These are phyloP conservation scores for Pseudorasbora parva DNA, from an alignment of 2,113 vertebrate species.

Conservation along the genomic window DNA sequence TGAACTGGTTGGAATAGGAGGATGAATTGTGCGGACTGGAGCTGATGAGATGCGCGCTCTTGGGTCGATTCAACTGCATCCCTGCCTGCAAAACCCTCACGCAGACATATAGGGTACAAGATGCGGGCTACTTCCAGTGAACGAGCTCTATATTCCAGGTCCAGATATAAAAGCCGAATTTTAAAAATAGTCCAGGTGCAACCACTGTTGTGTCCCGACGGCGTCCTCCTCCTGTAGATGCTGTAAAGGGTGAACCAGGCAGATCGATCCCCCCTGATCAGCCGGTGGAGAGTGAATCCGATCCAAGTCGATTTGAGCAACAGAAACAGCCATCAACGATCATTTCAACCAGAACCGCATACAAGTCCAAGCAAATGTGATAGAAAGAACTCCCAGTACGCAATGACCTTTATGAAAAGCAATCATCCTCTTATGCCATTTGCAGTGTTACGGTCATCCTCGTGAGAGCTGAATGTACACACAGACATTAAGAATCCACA, in stretches of 20 bases:
- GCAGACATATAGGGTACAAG: conserved; percentile 49
- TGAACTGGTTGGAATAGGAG: conserved; percentile 75
- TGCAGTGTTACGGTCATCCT: neutral
- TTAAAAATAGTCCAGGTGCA: conserved; percentile 17
- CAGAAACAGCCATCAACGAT: conserved; percentile 67
- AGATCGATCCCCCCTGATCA: conserved; percentile 46
- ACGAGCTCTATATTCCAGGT: conserved; percentile 44
- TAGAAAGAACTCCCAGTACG: neutral
- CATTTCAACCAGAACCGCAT: conserved; percentile 12
- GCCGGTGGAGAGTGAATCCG: conserved; percentile 50
- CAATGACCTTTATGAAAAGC: conserved; percentile 28
- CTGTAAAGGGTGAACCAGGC: conserved; percentile 46
- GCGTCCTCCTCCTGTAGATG: conserved; percentile 23
- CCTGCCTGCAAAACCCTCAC: conserved; percentile 54
- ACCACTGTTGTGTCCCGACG: conserved; percentile 5
- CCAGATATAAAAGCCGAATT: conserved; percentile 8
- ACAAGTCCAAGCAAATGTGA: conserved; percentile 5
- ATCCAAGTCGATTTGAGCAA: conserved; percentile 38
- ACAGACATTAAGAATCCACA: neutral
- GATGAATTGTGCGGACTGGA: conserved; percentile 52
- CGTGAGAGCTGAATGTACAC: too few relatives aligned
- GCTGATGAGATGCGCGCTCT: conserved; percentile 61
- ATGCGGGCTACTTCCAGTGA: conserved; percentile 22
- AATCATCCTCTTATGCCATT: conserved; percentile 15
- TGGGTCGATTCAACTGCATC: conserved; percentile 73